Base-by-base conservation (phyloP, 2,888 invertebrate species). In the Hofmannophila pseudospretella region DNA sequence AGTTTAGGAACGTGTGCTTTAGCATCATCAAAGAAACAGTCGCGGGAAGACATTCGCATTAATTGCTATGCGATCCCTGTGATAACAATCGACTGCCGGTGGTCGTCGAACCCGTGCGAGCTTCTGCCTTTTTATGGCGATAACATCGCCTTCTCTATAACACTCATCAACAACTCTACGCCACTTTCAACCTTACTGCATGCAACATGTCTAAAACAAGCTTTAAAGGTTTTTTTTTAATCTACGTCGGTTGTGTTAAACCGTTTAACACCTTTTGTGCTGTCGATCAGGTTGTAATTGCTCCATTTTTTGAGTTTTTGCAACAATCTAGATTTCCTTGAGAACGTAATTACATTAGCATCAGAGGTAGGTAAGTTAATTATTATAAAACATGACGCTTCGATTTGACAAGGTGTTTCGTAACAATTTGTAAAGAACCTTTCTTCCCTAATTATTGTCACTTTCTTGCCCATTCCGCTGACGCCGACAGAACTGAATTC, bases 91-190 rank as follows among this genome's bases (percentile, higher is more conserved):
- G 42, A 32, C 41, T 57, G 51, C 50, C 66, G 75, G 76, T 66
- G 75, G 76, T 68, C 76, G 64, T 53, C 54, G 74, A 78, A 69
- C 78, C 53, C 70, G 67, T 73, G 76, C 64, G 74, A 76, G 71
- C 68, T 68, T 70, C 63, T 67, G 59, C 52, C 36, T 53, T 57
- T 45, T 64, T 58, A 44, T 62, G 45, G 26, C 41, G 63, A 66
- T 68, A 58, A 38, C 45, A 64, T 65, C 62, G 42, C 39, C 39
- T 41, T 27, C n/a, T 11, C n/a, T n/a, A n/a, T n/a, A n/a, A 42
- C 37, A 40, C 32, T 38, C 34, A 29, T 34, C 36, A 36, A 35
- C 44, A 16, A 43, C 32, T 36, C 38, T 42, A 43, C 38, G 36
- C 36, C 16, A 67, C 45, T 59, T 31, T 54, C 53, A 28, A 56